Conservation (phyloP, 2,113 vertebrate species). For the Rhombomys opimus region DNA sequence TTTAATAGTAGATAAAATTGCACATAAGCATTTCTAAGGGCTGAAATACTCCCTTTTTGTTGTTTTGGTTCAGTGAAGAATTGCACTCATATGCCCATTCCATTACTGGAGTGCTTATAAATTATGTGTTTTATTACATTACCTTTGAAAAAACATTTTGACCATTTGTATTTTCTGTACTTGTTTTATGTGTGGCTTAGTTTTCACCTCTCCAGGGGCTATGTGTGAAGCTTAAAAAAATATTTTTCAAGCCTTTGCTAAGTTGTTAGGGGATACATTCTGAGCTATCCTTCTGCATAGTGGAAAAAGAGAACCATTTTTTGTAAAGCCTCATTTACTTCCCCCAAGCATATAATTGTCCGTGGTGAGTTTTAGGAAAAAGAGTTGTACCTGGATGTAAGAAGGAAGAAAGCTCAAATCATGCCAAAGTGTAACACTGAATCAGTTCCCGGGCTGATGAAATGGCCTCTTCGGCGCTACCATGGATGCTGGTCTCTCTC, state of each 20-base stretch:
- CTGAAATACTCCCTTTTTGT: slow-evolving; percentile 4
- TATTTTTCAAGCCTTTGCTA: slow-evolving; percentile 54
- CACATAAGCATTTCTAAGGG: neutral
- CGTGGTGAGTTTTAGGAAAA: slow-evolving; percentile 52
- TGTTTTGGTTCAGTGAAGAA: slow-evolving; percentile 14
- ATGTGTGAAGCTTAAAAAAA: slow-evolving; percentile 7
- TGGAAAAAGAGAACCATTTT: slow-evolving; percentile 32
- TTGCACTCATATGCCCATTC: neutral
- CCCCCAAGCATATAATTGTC: slow-evolving; percentile 58
- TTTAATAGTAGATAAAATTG: slow-evolving; percentile 27
- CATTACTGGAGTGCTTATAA: neutral
- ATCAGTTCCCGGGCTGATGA: slow-evolving; percentile 33
- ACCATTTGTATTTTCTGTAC: neutral
- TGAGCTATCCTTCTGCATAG: slow-evolving; percentile 42
- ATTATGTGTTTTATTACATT: slow-evolving; percentile 35
- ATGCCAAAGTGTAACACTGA: slow-evolving; percentile 63
- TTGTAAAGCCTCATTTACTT: slow-evolving; percentile 62
- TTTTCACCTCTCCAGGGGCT: slow-evolving; percentile 42
- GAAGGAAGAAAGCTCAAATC: slow-evolving; percentile 61
- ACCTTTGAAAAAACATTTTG: neutral
- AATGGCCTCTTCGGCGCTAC: slow-evolving; percentile 46
- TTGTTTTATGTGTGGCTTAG: neutral
- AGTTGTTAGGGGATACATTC: slow-evolving; percentile 42
- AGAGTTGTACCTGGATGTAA: slow-evolving; percentile 57
- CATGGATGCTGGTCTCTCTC: slow-evolving; percentile 50